Evolutionary conservation across 1,140 invertebrate species (phyloP), one percentile per base, ranked within the genome.

Genomic region (Paraescarpia echinospica): DNA sequence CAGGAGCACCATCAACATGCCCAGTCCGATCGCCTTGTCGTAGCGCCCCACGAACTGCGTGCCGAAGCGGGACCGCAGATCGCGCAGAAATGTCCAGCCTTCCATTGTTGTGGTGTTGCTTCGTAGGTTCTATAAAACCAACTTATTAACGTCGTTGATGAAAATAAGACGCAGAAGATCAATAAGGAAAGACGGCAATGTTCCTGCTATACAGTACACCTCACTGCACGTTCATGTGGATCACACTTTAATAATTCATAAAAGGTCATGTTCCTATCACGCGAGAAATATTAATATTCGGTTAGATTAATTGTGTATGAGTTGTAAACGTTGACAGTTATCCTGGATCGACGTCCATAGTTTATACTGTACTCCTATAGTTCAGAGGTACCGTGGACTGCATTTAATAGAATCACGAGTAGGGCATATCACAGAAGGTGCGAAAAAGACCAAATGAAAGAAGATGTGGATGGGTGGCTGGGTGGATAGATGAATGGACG

Each of bases 31-130:
- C 41, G 48, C 33, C 48, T 91, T 91, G 91, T 91, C 91, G 48
- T 91, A 91, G 12, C 48, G 34, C 9, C 91, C 91, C 27, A 89
- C 33, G 51, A 92, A 92, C 34, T 90, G 89, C 14, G 34, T 90
- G 89, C 89, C 89, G 59, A 77, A 77, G 22, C 59, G 59, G 59
- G 59, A 77, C 59, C 59, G 59, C 59, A 77, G 59, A 77, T 77
- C 27, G 59, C 59, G 59, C 18, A 77, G 59, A 77, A 18, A 77
- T 77, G 59, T 77, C 59, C 59, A 77, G 9, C 59, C 59, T 2
- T 77, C 59, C 59, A 77, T 77, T 4, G 41, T 41, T 41, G 41
- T 41, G 4, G 41, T 41, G 41, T 41, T 27, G 59, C 59, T 6
- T 77, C 59, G 4, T 22, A 22, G 59, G 27, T 2, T 77, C 59